Percentiles rank a stretch among this genome's conserved stretches.
phyloP scores from a whole-genome alignment of 2,113 vertebrate species.

The Rhabdornis inornatus region DNA sequence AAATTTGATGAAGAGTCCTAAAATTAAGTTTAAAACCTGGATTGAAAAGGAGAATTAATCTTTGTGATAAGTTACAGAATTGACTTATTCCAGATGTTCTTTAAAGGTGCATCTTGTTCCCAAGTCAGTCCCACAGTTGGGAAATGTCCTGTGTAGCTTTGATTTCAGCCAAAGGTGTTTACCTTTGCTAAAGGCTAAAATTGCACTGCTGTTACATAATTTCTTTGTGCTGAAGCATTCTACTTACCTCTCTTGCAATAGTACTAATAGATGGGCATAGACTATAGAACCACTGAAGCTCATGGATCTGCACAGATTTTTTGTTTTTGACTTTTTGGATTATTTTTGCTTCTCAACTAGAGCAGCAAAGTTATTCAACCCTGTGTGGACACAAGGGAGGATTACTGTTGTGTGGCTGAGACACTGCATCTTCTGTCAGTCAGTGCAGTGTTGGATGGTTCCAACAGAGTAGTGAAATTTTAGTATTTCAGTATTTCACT shows the following conservation, averaged over 20 bases:
- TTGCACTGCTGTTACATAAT: background rate
- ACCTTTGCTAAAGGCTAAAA: too few relatives aligned
- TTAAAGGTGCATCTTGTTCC: background rate
- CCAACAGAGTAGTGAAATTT: background rate
- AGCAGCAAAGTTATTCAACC: background rate
- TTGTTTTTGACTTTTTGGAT: background rate
- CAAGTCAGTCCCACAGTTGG: background rate
- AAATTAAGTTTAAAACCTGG: background rate
- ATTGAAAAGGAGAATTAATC: background rate
- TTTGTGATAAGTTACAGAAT: background rate
- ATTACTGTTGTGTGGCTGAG: background rate
- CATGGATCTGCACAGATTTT: background rate
- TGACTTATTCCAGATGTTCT: background rate
- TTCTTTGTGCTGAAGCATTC: background rate
- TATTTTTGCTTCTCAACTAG: background rate
- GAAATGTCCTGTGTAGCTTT: background rate
- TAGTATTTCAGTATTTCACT: background rate
- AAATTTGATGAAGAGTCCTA: background rate
- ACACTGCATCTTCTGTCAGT: background rate
- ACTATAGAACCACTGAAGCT: background rate
- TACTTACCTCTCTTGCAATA: rapidly evolving
- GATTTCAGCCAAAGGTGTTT: background rate
- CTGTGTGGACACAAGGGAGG: background rate
- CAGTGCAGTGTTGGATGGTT: background rate
- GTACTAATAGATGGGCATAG: background rate